A percentile compares a stretch with the other conserved stretches of the same genome.
Conservation (phyloP, 2,888 invertebrate species). For the Andricus quercusramuli region DNA sequence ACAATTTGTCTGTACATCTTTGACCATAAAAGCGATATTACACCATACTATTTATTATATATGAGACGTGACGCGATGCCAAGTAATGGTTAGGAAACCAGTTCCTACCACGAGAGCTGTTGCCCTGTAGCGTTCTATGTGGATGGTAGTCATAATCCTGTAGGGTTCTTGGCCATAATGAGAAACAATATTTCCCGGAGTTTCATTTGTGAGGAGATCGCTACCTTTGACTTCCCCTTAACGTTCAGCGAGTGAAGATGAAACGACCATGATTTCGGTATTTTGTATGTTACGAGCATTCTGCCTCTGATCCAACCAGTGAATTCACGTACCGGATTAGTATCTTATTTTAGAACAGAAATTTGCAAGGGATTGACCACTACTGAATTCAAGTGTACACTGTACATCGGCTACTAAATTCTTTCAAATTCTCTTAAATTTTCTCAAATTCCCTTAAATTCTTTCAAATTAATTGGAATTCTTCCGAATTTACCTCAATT, state of each 20-base stretch:
- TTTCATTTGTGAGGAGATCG: slow-evolving; percentile 46
- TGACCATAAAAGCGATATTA: slow-evolving; percentile 58
- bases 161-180: slow-evolving; percentile 55
- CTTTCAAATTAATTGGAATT: no score
- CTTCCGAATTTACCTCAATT: no score
- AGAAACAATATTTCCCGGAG: slow-evolving; percentile 56
- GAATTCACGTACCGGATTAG: neutral
- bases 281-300: neutral
- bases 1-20: slow-evolving; percentile 53
- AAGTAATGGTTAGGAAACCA: slow-evolving; percentile 62
- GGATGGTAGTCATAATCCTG: slow-evolving; percentile 54
- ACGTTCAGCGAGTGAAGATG: slow-evolving; percentile 41
- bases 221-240: slow-evolving; percentile 47
- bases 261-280: neutral
- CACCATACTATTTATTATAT: slow-evolving; percentile 57
- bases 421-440: no score
- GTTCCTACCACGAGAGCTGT: slow-evolving; percentile 52
- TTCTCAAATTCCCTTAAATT: no score
- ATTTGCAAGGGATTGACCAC: no score
- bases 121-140: slow-evolving; percentile 49
- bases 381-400: no score
- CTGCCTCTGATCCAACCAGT: neutral
- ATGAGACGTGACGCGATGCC: slow-evolving; percentile 59
- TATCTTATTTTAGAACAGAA: no score
- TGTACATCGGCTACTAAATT: no score